These are phyloP conservation scores for Lysandra bellargus DNA, from an alignment of 2,888 invertebrate species.

Conservation along the genomic window DNA sequence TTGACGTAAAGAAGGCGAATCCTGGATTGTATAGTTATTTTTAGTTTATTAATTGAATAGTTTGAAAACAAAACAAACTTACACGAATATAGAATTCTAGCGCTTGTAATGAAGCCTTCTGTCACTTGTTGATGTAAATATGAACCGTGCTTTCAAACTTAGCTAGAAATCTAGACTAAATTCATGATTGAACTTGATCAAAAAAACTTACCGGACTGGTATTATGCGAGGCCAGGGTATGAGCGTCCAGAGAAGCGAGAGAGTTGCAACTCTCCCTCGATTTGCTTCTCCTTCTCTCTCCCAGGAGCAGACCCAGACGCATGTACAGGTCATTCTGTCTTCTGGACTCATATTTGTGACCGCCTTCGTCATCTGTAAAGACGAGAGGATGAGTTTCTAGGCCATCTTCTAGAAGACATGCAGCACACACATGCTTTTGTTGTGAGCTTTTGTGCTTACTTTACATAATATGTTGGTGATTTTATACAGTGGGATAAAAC, in stretches of 20 bases:
- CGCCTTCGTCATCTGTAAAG: constrained; percentile 85
- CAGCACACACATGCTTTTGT: constrained; percentile 21
- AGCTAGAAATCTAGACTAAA: no score
- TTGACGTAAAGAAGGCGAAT: no score
- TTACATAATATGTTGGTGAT: neutral
- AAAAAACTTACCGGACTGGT: constrained; percentile 85
- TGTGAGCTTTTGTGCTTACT: neutral
- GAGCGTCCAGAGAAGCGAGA: constrained; percentile 81
- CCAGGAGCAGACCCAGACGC: constrained; percentile 89
- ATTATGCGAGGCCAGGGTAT: constrained; percentile 88
- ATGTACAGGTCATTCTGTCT: constrained; percentile 89
- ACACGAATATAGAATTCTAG: no score
- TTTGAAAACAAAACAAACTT: no score
- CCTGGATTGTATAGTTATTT: no score
- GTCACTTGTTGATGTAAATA: no score
- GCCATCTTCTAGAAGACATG: neutral
- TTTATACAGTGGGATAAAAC: neutral
- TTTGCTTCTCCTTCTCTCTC: constrained; percentile 80
- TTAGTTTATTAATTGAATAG: no score
- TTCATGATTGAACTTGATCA: neutral
- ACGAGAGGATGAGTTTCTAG: constrained; percentile 29
- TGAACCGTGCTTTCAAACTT: no score
- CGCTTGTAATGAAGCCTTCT: no score
- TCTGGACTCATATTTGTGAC: constrained; percentile 79
- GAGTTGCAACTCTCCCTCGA: constrained; percentile 75